Conservation (phyloP, 2,797 vertebrate genomes). For the Hozukius guyotensis region DNA sequence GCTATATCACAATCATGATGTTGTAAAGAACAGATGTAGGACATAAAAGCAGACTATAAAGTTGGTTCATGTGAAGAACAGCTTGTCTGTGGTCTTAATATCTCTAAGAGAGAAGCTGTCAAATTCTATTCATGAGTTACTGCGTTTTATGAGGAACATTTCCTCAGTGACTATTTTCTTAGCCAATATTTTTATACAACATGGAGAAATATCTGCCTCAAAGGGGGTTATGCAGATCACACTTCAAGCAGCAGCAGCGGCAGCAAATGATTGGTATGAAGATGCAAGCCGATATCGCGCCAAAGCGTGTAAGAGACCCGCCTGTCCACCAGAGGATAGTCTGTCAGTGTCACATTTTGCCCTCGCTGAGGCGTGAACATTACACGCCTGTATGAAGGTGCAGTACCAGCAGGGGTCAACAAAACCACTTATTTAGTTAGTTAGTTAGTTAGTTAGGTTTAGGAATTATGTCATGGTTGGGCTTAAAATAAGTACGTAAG, state of each 20-base stretch:
- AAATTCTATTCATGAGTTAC: background rate
- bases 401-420: no score
- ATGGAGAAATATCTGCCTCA: background rate
- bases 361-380: no score
- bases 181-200: background rate
- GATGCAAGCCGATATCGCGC: background rate
- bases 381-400: no score
- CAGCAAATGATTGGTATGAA: background rate
- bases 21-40: constrained; percentile 1
- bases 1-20: background rate
- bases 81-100: constrained; percentile 19
- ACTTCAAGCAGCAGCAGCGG: background rate
- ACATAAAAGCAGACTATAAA: background rate
- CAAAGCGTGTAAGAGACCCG: no score
- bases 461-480: no score
- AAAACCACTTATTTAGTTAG: no score
- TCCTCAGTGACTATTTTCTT: background rate
- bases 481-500: no score
- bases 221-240: background rate
- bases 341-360: no score
- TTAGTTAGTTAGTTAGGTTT: no score
- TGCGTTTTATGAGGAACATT: background rate
- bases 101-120: background rate
- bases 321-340: no score
- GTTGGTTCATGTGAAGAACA: constrained; percentile 8